phyloP scores from a whole-genome alignment of 2,797 vertebrate genomes.

The Hapalemur alaotrensis region DNA sequence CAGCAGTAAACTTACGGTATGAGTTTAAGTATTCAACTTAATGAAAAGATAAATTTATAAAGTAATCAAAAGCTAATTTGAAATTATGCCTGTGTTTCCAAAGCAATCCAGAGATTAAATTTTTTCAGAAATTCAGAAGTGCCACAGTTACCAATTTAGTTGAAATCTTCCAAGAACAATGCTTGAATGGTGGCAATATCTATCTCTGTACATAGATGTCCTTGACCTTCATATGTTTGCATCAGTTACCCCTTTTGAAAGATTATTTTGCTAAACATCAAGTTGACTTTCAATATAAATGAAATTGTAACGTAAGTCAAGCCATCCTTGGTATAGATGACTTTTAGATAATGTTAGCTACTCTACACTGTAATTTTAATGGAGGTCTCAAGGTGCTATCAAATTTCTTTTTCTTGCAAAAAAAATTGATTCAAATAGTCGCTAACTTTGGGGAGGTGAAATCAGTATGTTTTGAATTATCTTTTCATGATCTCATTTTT shows the following conservation, averaged over 20 bases:
- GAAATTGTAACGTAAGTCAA: background rate
- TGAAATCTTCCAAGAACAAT: background rate
- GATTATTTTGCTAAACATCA: conserved; percentile 9
- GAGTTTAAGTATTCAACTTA: background rate
- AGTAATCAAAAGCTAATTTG: conserved; percentile 2
- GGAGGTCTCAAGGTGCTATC: background rate
- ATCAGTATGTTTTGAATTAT: background rate
- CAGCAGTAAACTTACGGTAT: background rate
- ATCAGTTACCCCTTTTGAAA: background rate
- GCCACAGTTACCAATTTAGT: background rate
- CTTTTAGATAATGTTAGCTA: background rate
- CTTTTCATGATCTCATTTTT: background rate
- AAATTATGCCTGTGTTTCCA: background rate
- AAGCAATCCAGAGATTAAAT: background rate
- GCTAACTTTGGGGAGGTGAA: background rate
- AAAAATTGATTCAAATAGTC: background rate
- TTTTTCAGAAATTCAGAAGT: background rate
- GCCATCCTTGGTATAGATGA: background rate
- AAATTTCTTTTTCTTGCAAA: background rate
- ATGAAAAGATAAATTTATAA: background rate
- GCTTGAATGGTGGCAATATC: background rate
- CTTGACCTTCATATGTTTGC: background rate
- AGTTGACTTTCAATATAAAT: background rate
- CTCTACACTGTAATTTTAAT: background rate
- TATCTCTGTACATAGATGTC: background rate